Base-by-base conservation (phyloP, 2,113 vertebrate species). In the Microcebus ravelobensis region DNA sequence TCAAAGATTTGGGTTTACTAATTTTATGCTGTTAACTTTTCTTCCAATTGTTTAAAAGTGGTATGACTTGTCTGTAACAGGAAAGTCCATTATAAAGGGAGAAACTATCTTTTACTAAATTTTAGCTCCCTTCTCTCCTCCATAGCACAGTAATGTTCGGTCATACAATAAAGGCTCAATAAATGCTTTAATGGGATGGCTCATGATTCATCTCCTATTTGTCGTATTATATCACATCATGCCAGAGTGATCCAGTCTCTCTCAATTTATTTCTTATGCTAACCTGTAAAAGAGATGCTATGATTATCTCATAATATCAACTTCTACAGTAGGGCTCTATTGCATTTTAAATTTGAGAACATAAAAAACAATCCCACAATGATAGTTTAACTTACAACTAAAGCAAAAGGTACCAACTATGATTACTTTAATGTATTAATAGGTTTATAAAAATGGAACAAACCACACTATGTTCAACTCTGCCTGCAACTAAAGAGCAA, bases 371-470 rank as follows among this genome's bases (percentile, higher is more conserved):
- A 67, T 45, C 3, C 21, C 63, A 94, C 50, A 88, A 48, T 68
- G 55, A 76, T 57, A 91, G n/a, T 87, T 84, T 79, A 63, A 90
- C 42, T 91, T 86, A 50, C 0, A 31, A 31, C 25, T 82, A 81
- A 82, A 79, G 10, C 73, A 27, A 45, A 13, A 89, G 39, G 6
- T 79, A 77, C 68, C 34, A 87, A 83, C n/a, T 63, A 6, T 65
- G n/a, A 21, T 86, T 93, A 59, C 23, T 61, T 77, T 52, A 94
- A 90, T 55, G 52, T 55, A 55, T 18, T 55, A 85, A 20, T 93
- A n/a, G 34, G 81, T 91, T 71, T 91, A 71, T 50, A 71, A 71
- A 97, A 77, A 23, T 48, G 7, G 17, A 96, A 71, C 20, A 87
- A 96, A 59, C 48, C 52, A 57, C 45, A 65, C 4, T 52, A 11